A percentile compares a stretch with the other conserved stretches of the same genome.
Conservation (phyloP, 2,113 vertebrate species). For the Rhinoderma darwinii region DNA sequence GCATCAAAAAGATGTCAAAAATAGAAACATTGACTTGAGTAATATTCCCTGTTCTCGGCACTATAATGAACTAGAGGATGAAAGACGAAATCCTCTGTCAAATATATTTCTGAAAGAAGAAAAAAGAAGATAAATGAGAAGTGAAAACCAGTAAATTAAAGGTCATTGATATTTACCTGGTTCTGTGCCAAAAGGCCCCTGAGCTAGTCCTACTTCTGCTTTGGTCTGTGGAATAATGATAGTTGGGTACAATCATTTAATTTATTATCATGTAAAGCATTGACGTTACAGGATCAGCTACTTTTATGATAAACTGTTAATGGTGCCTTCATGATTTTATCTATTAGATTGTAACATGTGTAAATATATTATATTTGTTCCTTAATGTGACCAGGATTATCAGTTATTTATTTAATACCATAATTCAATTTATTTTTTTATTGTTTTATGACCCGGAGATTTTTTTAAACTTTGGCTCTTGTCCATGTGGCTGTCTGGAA, state of each 20-base stretch:
- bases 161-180: constrained; percentile 45
- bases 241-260: neutral
- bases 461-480: too few relatives aligned
- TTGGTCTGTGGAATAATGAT: neutral
- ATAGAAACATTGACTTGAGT: constrained; percentile 45
- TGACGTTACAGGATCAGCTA: neutral
- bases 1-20: constrained; percentile 54
- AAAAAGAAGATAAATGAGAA: constrained; percentile 35
- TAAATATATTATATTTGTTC: too few relatives aligned
- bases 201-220: neutral
- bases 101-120: constrained; percentile 36
- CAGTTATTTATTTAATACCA: too few relatives aligned
- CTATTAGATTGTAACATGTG: too few relatives aligned
- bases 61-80: constrained; percentile 45
- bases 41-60: constrained; percentile 43
- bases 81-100: constrained; percentile 50
- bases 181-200: neutral
- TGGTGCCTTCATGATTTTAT: too few relatives aligned
- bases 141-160: constrained; percentile 51
- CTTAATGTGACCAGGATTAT: too few relatives aligned
- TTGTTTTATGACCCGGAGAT: too few relatives aligned
- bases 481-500: too few relatives aligned
- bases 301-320: neutral
- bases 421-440: too few relatives aligned
- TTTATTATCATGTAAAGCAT: neutral